These are phyloP conservation scores for Apostichopus leukothele DNA, from an alignment of 53 echinoderm and acorn worm genomes.

Conservation along the genomic window DNA sequence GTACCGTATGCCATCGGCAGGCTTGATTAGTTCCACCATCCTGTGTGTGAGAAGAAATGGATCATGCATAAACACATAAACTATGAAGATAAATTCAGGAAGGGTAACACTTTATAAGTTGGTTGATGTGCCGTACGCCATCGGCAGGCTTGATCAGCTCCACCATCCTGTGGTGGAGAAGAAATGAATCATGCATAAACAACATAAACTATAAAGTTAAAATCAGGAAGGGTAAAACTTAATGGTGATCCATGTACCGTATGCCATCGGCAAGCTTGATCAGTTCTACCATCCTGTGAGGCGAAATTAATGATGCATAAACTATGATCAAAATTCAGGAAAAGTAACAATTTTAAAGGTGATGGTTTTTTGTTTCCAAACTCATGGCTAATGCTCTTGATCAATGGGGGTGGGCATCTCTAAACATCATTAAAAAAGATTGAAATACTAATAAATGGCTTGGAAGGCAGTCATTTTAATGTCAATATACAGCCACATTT, in stretches of 20 bases:
- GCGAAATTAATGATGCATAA: no score
- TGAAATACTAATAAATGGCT: no score
- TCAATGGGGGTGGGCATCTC: no score
- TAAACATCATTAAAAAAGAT: no score
- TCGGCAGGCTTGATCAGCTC: slow-evolving; percentile 74
- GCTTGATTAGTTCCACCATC: slow-evolving; percentile 82
- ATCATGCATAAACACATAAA: no score
- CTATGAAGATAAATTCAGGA: background rate
- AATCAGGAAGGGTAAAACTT: background rate
- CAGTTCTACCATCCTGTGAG: slow-evolving; percentile 73
- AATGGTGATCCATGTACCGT: slow-evolving; percentile 56
- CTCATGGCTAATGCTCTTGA: no score
- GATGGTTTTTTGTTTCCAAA: background rate
- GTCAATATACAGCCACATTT: no score
- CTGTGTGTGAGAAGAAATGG: slow-evolving; percentile 47
- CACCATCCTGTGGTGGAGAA: slow-evolving; percentile 61
- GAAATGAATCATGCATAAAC: no score
- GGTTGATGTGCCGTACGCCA: slow-evolving; percentile 60
- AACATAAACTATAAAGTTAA: background rate
- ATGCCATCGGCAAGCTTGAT: slow-evolving; percentile 35
- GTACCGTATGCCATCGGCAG: slow-evolving; percentile 61
- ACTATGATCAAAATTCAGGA: background rate
- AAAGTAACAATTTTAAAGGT: background rate
- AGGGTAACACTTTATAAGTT: no score
- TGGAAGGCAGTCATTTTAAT: no score